Evolutionary conservation across 2,888 invertebrate genomes (phyloP), one percentile per base, ranked within the genome.

Genomic region (Sinodicranocentrus sp.): DNA sequence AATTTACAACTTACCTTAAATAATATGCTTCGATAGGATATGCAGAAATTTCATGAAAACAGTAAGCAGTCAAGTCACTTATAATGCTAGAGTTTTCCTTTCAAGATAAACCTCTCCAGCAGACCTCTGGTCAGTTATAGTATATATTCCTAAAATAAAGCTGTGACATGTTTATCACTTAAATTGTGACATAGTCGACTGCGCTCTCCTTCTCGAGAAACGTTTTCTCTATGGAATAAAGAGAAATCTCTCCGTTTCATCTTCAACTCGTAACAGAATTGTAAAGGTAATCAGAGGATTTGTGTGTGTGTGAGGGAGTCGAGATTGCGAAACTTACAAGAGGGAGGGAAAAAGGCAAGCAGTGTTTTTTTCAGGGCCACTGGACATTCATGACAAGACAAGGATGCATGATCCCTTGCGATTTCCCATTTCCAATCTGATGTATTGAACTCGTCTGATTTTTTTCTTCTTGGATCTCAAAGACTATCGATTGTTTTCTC

Each of bases 381-480:
- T 77, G 59, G 59, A 68, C 52, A 68, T 57, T 44, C 63, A 63
- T 63, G 65, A 28, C 70, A 57, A 72, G 59, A 28, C 70, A 57
- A 72, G 59, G 59, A 57, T 59, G 57, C 59, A 54, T 48, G 57
- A 57, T 72, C 72, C 72, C 59, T 57, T 3, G 54, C 28, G 54
- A 68, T 48, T 68, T 48, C 68, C 68, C 57, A 67, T 76, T 68
- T 26, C 28, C 19, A 26, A 48, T 65, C 70, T 68, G 65, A 75
- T 75, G 65, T 65, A 75, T 78, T 68, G 78, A 78, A 44, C 25
- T 54, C 48, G 21, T 78, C 78, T 78, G 70, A 78, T 78, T 78
- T n/a, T n/a, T n/a, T n/a, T n/a, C n/a, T n/a, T 68, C 61, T 70
- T 19, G 59, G 23, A 61, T 68, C 57, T 26, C 13, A 67, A 59